Percentiles rank a stretch among this genome's conserved stretches.
Evolutionary conservation across 1,140 invertebrate genomes (phyloP).

Genomic region (Drosophila ercepeae): DNA sequence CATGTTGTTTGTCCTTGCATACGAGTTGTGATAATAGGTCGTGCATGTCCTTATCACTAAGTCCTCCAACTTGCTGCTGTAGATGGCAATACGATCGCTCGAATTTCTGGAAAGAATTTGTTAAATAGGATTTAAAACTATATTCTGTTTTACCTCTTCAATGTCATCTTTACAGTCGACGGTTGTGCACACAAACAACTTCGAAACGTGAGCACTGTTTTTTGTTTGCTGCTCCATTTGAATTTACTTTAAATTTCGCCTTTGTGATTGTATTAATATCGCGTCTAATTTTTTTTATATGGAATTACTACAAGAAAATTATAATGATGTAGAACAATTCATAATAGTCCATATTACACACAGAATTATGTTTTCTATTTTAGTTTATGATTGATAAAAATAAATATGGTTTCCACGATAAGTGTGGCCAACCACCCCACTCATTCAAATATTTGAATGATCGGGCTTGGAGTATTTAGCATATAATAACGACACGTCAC

Average conservation of each 20-base stretch:
- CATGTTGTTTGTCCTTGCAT: constrained; percentile 94
- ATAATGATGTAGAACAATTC: too few species aligned
- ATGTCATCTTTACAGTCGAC: constrained; percentile 81
- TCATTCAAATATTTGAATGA: too few species aligned
- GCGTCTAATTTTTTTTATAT: too few species aligned
- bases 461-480: too few species aligned
- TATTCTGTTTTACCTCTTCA: constrained; percentile 65
- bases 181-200: constrained; percentile 76
- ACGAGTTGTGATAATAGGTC: constrained; percentile 94
- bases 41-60: constrained; percentile 96
- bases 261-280: too few species aligned
- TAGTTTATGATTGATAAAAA: too few species aligned
- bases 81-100: constrained; percentile 92
- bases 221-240: constrained; percentile 71
- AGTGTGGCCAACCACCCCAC: too few species aligned
- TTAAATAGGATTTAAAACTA: not conserved
- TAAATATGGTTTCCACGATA: too few species aligned
- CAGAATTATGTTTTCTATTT: too few species aligned
- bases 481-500: too few species aligned
- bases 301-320: too few species aligned
- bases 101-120: constrained; percentile 90
- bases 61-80: constrained; percentile 90
- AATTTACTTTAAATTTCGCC: not conserved
- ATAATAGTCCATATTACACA: too few species aligned
- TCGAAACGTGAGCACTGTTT: constrained; percentile 65